A percentile compares a stretch with the other conserved stretches of the same genome.
Conservation (phyloP, 2,113 vertebrate species). For the Telmatochromis bifrenatus region DNA sequence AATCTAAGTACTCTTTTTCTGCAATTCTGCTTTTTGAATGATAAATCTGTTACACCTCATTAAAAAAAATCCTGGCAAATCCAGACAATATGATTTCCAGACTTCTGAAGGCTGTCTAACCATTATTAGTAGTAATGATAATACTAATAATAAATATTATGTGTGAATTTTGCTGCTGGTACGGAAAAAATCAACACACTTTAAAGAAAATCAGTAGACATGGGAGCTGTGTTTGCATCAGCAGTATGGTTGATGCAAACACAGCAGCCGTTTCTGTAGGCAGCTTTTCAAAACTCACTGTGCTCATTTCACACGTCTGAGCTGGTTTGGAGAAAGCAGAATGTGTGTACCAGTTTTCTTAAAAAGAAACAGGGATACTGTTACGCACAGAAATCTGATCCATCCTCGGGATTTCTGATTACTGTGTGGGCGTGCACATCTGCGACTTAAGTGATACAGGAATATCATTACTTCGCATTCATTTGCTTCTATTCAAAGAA, state of each 20-base stretch:
- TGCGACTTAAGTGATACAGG: background rate
- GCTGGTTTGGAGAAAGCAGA: background rate
- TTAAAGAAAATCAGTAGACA: background rate
- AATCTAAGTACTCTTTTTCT: background rate
- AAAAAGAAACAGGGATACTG: background rate
- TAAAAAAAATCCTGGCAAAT: background rate
- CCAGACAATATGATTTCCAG: background rate
- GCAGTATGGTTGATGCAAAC: background rate
- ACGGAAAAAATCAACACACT: background rate
- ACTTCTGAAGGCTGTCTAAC: background rate
- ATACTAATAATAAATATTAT: background rate
- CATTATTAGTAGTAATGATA: background rate
- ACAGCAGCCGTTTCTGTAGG: background rate
- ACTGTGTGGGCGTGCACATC: background rate
- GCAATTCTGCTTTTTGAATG: background rate
- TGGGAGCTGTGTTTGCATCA: background rate
- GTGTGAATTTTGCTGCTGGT: background rate
- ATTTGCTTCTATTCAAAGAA: background rate
- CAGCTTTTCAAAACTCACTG: background rate
- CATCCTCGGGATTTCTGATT: background rate
- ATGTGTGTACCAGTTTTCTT: background rate
- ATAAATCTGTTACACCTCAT: background rate
- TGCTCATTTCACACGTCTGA: background rate
- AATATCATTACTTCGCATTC: background rate
- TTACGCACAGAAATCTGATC: background rate